Percentiles rank a stretch among this genome's conserved stretches.
Evolutionary conservation across 2,888 invertebrate species (phyloP).

Genomic region (Actias luna): DNA sequence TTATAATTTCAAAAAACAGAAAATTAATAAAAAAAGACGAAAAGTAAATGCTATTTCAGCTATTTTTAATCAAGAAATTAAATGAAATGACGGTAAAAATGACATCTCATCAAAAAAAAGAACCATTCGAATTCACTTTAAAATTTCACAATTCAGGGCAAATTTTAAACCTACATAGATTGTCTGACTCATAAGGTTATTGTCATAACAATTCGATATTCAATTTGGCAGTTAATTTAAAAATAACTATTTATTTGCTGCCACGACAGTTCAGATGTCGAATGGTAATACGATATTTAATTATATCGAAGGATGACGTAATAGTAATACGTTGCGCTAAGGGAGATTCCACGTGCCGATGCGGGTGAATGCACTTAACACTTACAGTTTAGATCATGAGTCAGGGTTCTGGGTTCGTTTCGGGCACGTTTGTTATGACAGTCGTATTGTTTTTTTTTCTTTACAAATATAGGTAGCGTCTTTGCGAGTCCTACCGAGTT

Average conservation of each 20-base stretch:
- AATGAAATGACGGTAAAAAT: background rate
- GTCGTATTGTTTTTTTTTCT: background rate
- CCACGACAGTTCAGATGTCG: background rate
- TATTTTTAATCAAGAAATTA: background rate
- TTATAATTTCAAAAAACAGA: no score
- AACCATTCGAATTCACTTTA: background rate
- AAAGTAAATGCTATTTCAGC: no score
- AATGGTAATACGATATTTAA: background rate
- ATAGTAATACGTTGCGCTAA: background rate
- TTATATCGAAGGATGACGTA: background rate
- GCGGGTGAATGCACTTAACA: constrained; percentile 65
- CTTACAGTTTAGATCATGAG: constrained; percentile 62
- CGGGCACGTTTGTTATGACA: background rate
- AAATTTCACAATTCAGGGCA: background rate
- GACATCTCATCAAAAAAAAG: background rate
- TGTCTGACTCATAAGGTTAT: background rate
- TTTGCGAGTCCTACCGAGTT: background rate
- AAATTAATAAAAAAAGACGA: no score
- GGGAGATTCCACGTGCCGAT: constrained; percentile 1
- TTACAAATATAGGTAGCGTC: background rate
- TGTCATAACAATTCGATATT: no score
- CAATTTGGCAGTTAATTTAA: background rate
- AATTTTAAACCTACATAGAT: background rate
- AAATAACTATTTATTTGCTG: background rate
- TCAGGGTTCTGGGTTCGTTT: constrained; percentile 32